Evolutionary conservation across 2,113 vertebrate species (phyloP).

Genomic region (Passer montanus): DNA sequence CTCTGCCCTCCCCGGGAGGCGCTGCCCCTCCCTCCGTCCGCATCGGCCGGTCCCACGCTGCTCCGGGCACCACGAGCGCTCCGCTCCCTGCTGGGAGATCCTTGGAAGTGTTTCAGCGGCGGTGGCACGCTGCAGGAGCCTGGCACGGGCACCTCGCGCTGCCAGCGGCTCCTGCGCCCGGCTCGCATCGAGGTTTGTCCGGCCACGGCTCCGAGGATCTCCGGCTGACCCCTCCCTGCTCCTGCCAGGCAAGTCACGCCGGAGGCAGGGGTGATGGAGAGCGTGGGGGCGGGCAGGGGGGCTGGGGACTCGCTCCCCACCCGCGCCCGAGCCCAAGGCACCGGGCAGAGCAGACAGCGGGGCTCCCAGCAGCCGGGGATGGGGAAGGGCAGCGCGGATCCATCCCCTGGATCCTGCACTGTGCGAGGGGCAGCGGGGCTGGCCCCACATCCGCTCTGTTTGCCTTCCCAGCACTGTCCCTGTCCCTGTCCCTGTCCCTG

Average conservation of each 20-base stretch:
- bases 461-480: not conserved
- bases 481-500: not conserved
- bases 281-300: not conserved
- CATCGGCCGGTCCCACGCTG: not conserved
- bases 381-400: not conserved
- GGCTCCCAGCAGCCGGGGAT: not conserved
- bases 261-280: not conserved
- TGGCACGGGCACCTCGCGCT: not conserved
- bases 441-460: rapidly evolving
- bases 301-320: not conserved
- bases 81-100: not conserved
- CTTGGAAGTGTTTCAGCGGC: not conserved
- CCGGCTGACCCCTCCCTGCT: not conserved
- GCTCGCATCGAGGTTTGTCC: not conserved
- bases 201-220: not conserved
- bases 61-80: not conserved
- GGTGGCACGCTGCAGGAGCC: not conserved
- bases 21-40: not conserved
- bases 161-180: not conserved
- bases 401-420: not conserved
- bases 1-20: not conserved
- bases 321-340: not conserved
- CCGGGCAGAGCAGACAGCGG: not conserved
- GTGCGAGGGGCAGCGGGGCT: not conserved
- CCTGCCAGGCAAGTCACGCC: conserved; percentile 11